phyloP scores from a whole-genome alignment of 2,797 vertebrate species.

The Pampus argenteus region DNA sequence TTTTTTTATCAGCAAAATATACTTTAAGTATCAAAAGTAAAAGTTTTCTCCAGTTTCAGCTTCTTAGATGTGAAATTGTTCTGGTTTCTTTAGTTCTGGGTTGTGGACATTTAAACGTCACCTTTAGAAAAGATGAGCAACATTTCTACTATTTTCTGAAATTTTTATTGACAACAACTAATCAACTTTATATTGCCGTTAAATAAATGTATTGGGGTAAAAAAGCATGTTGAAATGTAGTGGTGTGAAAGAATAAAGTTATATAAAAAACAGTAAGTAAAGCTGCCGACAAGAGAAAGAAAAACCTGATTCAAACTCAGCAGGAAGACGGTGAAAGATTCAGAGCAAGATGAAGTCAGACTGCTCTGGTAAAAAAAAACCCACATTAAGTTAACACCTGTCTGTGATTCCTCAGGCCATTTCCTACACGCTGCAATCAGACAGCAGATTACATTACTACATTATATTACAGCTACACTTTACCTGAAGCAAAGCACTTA shows the following conservation, averaged over 20 bases:
- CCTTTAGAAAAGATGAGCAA: too few species aligned
- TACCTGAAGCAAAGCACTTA: constrained; percentile 35
- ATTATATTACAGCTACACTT: constrained; percentile 35
- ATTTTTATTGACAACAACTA: too few species aligned
- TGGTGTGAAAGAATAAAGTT: neutral
- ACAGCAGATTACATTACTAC: constrained; percentile 20
- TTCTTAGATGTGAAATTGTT: too few species aligned
- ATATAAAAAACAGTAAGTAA: too few species aligned
- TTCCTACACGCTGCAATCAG: constrained; percentile 46
- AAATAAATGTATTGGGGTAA: neutral
- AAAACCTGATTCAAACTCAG: constrained; percentile 35
- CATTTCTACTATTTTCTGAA: too few species aligned
- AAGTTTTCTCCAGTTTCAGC: too few species aligned
- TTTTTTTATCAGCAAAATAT: too few species aligned
- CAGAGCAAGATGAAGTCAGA: constrained; percentile 35
- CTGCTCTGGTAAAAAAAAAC: constrained; percentile 43
- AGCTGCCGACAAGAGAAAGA: constrained; percentile 2
- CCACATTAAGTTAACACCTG: constrained; percentile 58
- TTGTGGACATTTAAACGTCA: too few species aligned
- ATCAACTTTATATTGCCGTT: too few species aligned
- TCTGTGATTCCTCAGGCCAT: constrained; percentile 33
- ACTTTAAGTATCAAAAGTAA: too few species aligned
- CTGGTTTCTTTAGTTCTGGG: too few species aligned
- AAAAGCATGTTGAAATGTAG: neutral
- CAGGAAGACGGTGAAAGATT: constrained; percentile 39